Base-by-base conservation (phyloP, 2,888 invertebrate genomes). In the Mechanitis mazaeus region DNA sequence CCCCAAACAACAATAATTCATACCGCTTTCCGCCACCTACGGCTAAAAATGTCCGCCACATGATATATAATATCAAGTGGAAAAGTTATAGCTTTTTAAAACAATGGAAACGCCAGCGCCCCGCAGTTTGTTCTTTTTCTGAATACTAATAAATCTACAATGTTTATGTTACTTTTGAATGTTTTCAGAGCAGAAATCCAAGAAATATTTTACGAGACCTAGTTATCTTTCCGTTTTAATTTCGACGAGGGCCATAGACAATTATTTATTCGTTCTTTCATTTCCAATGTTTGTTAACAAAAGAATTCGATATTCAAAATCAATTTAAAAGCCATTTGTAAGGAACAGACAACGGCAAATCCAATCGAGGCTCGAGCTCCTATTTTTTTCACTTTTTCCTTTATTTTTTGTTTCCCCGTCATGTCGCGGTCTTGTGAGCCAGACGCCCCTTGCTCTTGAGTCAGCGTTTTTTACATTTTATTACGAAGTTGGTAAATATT, bases 1-100 rank as follows among this genome's bases (percentile, higher is more conserved):
- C 83, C 86, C 84, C 87, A 81, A 87, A 89, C 88, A 90, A 88
- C 87, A 88, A 90, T 89, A 89, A 88, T 87, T 90, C 90, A 90
- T 88, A 84, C 85, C 85, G 85, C 79, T 87, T 89, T 83, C 90
- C 88, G 85, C 88, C 88, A 87, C 88, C 88, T 87, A 89, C 87
- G 82, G 88, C 87, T 89, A 89, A 90, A 89, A 90, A 87, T 89
- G 89, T 89, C 89, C 86, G 89, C 85, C 79, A 75, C 76, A 72
- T 87, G 85, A 89, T 89, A 85, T 89, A 90, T 88, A 86, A 85
- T 84, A 85, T 84, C 80, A 85, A 85, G 89, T 83, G 85, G 85
- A 79, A 85, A 85, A 89, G 87, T 87, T 85, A 87, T 83, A 78
- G 81, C 81, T 77, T 87, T 87, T 87, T 87, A 87, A 88, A 89